Evolutionary conservation across 2,888 invertebrate species (phyloP).

Genomic region (Dynastes hyllus): DNA sequence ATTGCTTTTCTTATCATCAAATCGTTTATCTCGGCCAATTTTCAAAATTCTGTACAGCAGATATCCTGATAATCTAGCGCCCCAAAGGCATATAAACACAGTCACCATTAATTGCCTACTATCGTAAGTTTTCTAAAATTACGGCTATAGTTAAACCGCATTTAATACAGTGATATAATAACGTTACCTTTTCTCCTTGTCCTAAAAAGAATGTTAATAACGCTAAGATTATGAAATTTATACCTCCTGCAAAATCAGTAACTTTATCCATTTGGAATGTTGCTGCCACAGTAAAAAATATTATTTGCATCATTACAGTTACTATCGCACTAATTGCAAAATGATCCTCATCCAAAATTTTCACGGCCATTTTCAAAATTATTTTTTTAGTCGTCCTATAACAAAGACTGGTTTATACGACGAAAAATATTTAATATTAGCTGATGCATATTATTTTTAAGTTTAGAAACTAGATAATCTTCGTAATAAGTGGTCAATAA

Average conservation of each 20-base stretch:
- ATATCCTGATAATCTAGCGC: slow-evolving; percentile 88
- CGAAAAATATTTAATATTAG: neutral
- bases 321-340: slow-evolving; percentile 91
- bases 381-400: slow-evolving; percentile 33
- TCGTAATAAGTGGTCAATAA: neutral
- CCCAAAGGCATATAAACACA: slow-evolving; percentile 91
- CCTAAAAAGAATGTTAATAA: slow-evolving; percentile 90
- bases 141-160: neutral
- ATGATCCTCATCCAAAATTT: slow-evolving; percentile 87
- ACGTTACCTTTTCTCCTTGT: slow-evolving; percentile 80
- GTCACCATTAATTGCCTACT: slow-evolving; percentile 94
- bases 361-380: slow-evolving; percentile 77
- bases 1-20: slow-evolving; percentile 91
- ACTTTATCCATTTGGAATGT: slow-evolving; percentile 92
- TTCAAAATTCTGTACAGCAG: slow-evolving; percentile 92
- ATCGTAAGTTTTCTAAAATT: slow-evolving; percentile 80
- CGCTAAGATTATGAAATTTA: slow-evolving; percentile 93
- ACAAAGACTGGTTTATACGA: slow-evolving; percentile 13
- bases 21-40: slow-evolving; percentile 92
- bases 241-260: slow-evolving; percentile 94
- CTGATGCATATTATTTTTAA: neutral
- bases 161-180: neutral
- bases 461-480: neutral
- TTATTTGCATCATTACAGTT: slow-evolving; percentile 87
- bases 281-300: slow-evolving; percentile 91